Conservation (phyloP, 2,797 vertebrate genomes). For the Tokudaia tokunoshimensis region DNA sequence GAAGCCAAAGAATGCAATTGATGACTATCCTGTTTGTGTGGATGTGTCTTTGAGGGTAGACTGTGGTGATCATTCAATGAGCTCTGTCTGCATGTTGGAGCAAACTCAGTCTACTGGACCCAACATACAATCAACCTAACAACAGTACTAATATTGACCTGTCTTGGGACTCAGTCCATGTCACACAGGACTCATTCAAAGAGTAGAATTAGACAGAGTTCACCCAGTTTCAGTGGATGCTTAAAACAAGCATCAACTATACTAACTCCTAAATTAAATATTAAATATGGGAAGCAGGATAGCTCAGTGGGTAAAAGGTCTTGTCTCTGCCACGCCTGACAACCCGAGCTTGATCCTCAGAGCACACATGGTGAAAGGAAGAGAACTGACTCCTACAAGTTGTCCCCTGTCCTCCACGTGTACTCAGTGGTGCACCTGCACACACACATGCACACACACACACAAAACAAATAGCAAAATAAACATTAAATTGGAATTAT, state of each 20-base stretch:
- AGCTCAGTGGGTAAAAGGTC: background rate
- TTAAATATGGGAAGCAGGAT: background rate
- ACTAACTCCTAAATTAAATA: background rate
- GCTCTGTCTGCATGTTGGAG: background rate
- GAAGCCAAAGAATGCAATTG: background rate
- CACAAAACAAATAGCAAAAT: background rate
- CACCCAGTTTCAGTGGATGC: background rate
- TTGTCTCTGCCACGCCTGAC: background rate
- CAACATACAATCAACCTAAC: background rate
- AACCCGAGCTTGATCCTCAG: background rate
- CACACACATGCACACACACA: no score
- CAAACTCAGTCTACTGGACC: background rate
- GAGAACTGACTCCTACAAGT: background rate
- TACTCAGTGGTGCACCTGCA: background rate
- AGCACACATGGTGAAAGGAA: background rate
- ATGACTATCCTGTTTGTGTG: background rate
- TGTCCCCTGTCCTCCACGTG: background rate
- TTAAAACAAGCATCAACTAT: conserved; percentile 2
- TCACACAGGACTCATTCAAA: background rate
- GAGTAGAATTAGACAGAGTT: background rate
- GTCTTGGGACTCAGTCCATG: background rate
- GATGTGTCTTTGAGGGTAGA: background rate
- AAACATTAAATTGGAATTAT: background rate
- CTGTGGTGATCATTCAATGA: background rate
- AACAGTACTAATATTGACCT: background rate